These are phyloP conservation scores for Drosophila serrata DNA, from an alignment of 1,140 invertebrate species.

Conservation along the genomic window DNA sequence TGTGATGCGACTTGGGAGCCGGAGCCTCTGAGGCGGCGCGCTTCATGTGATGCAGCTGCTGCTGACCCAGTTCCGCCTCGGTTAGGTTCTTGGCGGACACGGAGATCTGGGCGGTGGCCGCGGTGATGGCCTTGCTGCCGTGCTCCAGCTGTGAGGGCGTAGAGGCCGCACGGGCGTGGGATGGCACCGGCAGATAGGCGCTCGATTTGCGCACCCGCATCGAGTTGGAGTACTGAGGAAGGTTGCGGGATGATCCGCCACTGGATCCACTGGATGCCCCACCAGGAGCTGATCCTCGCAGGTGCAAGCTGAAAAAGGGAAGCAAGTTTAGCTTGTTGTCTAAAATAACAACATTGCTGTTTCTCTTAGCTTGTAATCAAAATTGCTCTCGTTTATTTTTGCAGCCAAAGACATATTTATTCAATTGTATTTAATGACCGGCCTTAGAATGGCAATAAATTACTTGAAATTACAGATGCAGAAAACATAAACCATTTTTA, in stretches of 20 bases:
- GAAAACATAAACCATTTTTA: constrained; percentile 8
- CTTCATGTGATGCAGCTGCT: constrained; percentile 70
- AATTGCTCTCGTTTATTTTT: background rate
- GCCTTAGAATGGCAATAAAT: constrained; percentile 4
- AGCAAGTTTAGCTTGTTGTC: too few species aligned
- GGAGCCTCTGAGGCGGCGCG: constrained; percentile 77
- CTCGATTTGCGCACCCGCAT: constrained; percentile 82
- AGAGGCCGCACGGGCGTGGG: constrained; percentile 80
- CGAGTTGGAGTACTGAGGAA: constrained; percentile 81
- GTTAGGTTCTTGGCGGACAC: constrained; percentile 62
- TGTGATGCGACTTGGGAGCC: constrained; percentile 67
- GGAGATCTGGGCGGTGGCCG: constrained; percentile 41
- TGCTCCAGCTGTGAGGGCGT: constrained; percentile 83
- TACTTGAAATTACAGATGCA: constrained; percentile 8
- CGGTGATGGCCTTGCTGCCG: constrained; percentile 38
- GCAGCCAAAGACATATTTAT: constrained; percentile 14
- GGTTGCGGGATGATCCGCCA: constrained; percentile 47
- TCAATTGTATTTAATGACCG: constrained; percentile 9
- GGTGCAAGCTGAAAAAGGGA: constrained; percentile 39
- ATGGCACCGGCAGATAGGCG: constrained; percentile 76
- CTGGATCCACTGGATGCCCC: constrained; percentile 22
- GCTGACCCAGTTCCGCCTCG: constrained; percentile 44
- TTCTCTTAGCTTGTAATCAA: background rate
- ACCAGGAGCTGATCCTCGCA: constrained; percentile 33
- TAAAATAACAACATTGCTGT: background rate